Evolutionary conservation across 2,888 invertebrate genomes (phyloP), one percentile per base, ranked within the genome.

Genomic region (Leucoma salicis): DNA sequence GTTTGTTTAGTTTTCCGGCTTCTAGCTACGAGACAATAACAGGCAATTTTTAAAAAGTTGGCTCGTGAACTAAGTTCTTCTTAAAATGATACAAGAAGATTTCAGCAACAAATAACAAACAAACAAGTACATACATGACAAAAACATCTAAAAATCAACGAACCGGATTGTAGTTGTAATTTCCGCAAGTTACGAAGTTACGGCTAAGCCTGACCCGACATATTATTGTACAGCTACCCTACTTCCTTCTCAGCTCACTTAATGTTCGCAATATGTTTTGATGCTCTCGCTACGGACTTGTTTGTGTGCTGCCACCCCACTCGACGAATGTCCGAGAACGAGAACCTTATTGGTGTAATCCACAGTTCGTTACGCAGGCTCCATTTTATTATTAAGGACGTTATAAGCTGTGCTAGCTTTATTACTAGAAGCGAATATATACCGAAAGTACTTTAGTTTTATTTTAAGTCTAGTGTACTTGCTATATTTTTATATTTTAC

Each of bases 241-340:
- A 31, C 38, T 44, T 43, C 46, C 41, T 18, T 14, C 38, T 48
- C 50, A 43, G 43, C 50, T 33, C 35, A 49, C 50, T 58, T 57
- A 57, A 58, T 54, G 61, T 46, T 40, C 36, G 37, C 58, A 58
- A 58, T 60, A 58, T 58, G 61, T 61, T 61, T 57, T 60, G 57
- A 60, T 60, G 36, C 45, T 40, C 48, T 42, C 28, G 31, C 46
- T 51, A 50, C 47, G 46, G 48, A 60, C 57, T 53, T 58, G 58
- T 58, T 58, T 58, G 50, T 43, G 46, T 44, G 35, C 32, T 38
- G 13, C 28, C 47, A 47, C 49, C 49, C 57, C 28, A 16, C 45
- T 45, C 35, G 44, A 31, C 46, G 45, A 56, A 60, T 57, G 49
- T 53, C 43, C 36, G 37, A 31, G 34, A 16, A 39, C 33, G 34